A percentile compares a stretch with the other conserved stretches of the same genome.
These are phyloP conservation scores for Potamarius usumacintae DNA, from an alignment of 2,113 vertebrate species.

Conservation along the genomic window DNA sequence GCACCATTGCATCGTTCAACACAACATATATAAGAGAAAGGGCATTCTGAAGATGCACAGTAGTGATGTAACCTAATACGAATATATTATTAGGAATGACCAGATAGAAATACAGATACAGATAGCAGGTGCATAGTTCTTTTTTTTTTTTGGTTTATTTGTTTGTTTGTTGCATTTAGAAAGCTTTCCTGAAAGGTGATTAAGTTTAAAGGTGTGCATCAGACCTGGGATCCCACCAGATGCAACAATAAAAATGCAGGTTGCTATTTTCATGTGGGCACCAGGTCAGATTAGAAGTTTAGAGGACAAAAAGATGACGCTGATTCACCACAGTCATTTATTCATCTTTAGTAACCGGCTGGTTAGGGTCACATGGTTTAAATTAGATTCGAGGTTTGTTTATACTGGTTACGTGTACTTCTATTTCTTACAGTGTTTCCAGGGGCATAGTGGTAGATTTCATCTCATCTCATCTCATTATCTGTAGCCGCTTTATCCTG, in stretches of 20 bases:
- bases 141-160: not conserved
- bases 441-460: not conserved
- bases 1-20: not conserved
- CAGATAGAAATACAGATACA: not conserved
- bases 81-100: not conserved
- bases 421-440: not conserved
- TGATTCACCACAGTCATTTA: not conserved
- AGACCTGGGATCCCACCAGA: not conserved
- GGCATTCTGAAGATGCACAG: not conserved
- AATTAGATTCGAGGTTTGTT: not conserved
- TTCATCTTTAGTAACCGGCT: not conserved
- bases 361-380: not conserved
- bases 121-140: not conserved
- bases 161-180: not conserved
- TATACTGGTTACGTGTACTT: not conserved
- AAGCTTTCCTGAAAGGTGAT: not conserved
- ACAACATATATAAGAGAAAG: not conserved
- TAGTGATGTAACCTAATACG: not conserved
- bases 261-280: not conserved
- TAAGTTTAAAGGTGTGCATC: not conserved
- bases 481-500: too few relatives aligned
- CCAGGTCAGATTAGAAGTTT: not conserved
- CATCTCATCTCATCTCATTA: not conserved
- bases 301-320: not conserved
- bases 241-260: not conserved